Evolutionary conservation across 2,888 invertebrate species (phyloP), one percentile per base, ranked within the genome.

Genomic region (Chrysolina oricalcia): DNA sequence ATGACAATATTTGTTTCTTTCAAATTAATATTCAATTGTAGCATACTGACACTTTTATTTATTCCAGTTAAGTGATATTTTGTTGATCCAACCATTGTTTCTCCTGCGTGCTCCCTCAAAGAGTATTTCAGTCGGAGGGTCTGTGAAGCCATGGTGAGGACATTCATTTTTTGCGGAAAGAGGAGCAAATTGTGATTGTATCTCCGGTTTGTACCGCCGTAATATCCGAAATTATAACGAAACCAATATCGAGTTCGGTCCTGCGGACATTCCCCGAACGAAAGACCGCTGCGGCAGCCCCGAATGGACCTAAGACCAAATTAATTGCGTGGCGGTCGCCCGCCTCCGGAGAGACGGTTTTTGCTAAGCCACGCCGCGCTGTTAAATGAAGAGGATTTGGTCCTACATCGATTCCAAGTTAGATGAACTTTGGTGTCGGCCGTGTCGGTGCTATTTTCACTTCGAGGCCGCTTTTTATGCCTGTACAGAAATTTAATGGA

Each of bases 251-350:
- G 41, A 53, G 65, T 56, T 21, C 72, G 53, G 23, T 56, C 53
- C 53, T 72, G 64, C 41, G 50, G 56, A 56, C 13, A 15, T 23
- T 50, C 19, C 21, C 73, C 4, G 69, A 64, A 67, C 68, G 65
- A 65, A 46, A 65, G 73, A 70, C 79, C 75, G 76, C 76, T 82
- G 83, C 81, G 81, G 82, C 80, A 78, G 81, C 80, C 82, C 76
- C 75, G 82, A 86, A 85, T 83, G 83, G 84, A 85, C 85, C 84
- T 84, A 84, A 86, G 84, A 84, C 85, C 82, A 81, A 86, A 86
- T 86, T 86, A 86, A 86, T 86, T 85, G 85, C 85, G 80, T 81
- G 81, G 83, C 80, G 84, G 84, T 83, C 77, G 76, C 78, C 82
- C 84, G 81, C 80, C 82, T 63, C 81, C 76, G 70, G 78, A 75